phyloP scores from a whole-genome alignment of 2,113 vertebrate genomes.

The Pelodiscus sinensis region DNA sequence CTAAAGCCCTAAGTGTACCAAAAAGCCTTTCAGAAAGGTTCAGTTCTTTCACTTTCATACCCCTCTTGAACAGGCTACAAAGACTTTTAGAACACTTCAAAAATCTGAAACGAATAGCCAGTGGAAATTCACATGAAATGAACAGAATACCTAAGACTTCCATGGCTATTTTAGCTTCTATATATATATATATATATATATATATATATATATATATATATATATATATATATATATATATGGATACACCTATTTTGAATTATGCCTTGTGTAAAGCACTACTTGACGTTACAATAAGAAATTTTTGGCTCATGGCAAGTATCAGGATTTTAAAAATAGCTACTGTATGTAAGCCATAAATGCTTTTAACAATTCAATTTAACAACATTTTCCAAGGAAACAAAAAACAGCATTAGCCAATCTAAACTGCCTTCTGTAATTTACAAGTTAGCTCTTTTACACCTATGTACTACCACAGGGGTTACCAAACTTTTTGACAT shows the following conservation, averaged over 20 bases:
- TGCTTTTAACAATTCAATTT: neutral
- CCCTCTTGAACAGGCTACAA: neutral
- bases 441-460: neutral
- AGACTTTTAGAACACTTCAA: neutral
- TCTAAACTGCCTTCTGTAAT: neutral
- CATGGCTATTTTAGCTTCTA: neutral
- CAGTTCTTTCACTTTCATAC: neutral
- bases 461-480: neutral
- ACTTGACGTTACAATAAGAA: neutral
- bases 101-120: neutral
- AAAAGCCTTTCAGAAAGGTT: neutral
- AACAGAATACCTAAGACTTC: neutral
- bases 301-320: neutral
- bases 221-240: too few species aligned
- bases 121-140: neutral
- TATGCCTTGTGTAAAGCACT: neutral
- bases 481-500: too few species aligned
- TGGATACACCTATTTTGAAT: neutral
- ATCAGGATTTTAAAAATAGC: neutral
- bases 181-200: too few species aligned
- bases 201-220: too few species aligned
- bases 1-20: neutral
- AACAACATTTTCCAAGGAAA: neutral
- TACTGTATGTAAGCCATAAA: neutral
- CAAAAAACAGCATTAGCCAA: neutral